Conservation (phyloP, 2,797 vertebrate genomes). For the Spheniscus humboldti region DNA sequence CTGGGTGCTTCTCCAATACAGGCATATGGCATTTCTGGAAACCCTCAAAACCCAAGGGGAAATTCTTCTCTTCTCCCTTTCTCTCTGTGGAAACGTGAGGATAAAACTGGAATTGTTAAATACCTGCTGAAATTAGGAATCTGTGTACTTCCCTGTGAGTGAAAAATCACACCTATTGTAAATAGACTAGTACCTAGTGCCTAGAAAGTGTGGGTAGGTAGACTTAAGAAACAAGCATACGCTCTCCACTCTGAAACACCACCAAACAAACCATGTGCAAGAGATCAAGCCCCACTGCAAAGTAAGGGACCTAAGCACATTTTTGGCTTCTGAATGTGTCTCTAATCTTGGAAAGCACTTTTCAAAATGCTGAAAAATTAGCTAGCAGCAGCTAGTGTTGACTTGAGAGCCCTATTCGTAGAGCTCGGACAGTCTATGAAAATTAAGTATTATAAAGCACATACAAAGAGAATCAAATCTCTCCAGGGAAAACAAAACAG, state of each 20-base stretch:
- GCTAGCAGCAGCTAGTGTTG: not conserved
- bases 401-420: not conserved
- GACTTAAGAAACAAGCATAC: rapidly evolving
- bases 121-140: not conserved
- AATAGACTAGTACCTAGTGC: not conserved
- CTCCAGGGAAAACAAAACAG: not conserved
- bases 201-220: not conserved
- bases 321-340: not conserved
- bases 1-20: not conserved
- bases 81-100: not conserved
- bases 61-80: not conserved
- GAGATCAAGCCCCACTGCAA: not conserved
- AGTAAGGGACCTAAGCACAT: not conserved
- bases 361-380: not conserved
- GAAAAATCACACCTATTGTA: not conserved
- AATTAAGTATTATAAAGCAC: not conserved
- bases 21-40: not conserved
- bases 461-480: not conserved
- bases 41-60: not conserved
- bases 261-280: not conserved
- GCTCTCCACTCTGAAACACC: not conserved
- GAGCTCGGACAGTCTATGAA: not conserved
- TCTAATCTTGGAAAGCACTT: not conserved
- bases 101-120: not conserved
- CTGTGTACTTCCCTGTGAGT: not conserved